These are phyloP conservation scores for Cydia fagiglandana DNA, from an alignment of 1,140 invertebrate genomes.

Conservation along the genomic window DNA sequence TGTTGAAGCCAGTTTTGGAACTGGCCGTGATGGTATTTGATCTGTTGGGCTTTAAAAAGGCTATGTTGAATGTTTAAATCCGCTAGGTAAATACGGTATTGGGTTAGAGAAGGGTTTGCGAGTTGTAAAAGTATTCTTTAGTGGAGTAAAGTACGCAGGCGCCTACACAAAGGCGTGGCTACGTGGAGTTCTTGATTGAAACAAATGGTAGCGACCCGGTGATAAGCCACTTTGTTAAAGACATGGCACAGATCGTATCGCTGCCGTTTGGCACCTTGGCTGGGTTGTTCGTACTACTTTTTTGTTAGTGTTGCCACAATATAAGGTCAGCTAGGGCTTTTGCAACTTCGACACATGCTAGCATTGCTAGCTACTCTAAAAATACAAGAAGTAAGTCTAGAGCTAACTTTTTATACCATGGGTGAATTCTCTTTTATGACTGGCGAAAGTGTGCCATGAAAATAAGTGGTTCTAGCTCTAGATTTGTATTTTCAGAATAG, in stretches of 20 bases:
- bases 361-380: too few relatives aligned
- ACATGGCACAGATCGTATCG: background rate
- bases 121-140: constrained; percentile 10
- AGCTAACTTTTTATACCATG: too few relatives aligned
- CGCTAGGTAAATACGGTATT: constrained; percentile 11
- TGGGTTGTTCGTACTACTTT: background rate
- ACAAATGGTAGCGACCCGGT: background rate
- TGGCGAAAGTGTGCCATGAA: too few relatives aligned
- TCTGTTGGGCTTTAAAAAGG: constrained; percentile 27
- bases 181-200: constrained; percentile 5
- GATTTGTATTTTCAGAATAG: too few relatives aligned
- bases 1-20: background rate
- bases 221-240: background rate
- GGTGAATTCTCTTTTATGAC: too few relatives aligned
- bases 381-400: too few relatives aligned
- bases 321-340: too few relatives aligned
- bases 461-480: too few relatives aligned
- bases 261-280: background rate
- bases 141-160: constrained; percentile 33
- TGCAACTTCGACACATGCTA: too few relatives aligned
- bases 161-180: constrained; percentile 33
- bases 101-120: background rate
- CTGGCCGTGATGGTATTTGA: constrained; percentile 35
- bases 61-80: constrained; percentile 5
- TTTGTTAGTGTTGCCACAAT: background rate